These are phyloP conservation scores for Dryocosmus kuriphilus DNA, from an alignment of 2,888 invertebrate species.

Conservation along the genomic window DNA sequence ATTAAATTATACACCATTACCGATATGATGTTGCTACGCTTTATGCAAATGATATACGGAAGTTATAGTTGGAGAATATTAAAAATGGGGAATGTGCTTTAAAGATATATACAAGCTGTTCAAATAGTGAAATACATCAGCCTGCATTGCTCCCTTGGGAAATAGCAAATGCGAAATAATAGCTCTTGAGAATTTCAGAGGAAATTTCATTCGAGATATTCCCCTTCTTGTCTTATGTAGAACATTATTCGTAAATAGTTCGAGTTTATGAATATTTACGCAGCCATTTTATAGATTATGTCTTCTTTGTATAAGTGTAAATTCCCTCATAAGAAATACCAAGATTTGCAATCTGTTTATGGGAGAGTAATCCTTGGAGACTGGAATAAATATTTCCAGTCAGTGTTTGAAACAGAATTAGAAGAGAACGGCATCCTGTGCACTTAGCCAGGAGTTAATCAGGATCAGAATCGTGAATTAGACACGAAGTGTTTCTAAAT, in stretches of 20 bases:
- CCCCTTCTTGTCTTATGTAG: neutral
- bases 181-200: too few species aligned
- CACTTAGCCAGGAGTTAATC: neutral
- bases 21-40: slow-evolving; percentile 29
- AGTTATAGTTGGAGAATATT: neutral
- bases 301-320: too few species aligned
- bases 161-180: neutral
- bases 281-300: too few species aligned
- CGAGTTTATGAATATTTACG: too few species aligned
- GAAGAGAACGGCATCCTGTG: neutral
- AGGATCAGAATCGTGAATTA: neutral
- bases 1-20: slow-evolving; percentile 29
- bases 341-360: neutral
- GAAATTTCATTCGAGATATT: slow-evolving; percentile 5
- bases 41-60: neutral
- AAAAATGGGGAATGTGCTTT: slow-evolving; percentile 9
- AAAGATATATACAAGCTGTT: slow-evolving; percentile 21
- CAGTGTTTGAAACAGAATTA: neutral
- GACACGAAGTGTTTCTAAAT: neutral
- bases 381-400: neutral
- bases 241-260: neutral
- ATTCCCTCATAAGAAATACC: neutral
- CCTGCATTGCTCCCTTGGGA: slow-evolving; percentile 26
- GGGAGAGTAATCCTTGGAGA: neutral
- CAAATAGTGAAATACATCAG: slow-evolving; percentile 19